Evolutionary conservation across 2,797 vertebrate species (phyloP).

Genomic region (Epinephelus malabaricus): DNA sequence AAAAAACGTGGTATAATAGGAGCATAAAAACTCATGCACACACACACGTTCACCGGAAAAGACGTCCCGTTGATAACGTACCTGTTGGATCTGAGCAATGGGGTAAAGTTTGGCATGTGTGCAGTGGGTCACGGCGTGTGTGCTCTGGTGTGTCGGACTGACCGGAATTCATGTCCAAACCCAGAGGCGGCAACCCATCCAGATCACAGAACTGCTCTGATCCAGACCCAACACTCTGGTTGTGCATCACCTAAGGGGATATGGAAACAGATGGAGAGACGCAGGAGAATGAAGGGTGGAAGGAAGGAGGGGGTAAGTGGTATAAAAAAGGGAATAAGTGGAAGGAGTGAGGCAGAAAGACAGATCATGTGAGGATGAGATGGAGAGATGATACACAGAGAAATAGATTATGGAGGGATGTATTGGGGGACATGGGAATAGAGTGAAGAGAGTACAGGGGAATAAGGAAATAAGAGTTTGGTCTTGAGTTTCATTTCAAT

Average conservation of each 20-base stretch:
- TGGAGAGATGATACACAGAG: constrained; percentile 24
- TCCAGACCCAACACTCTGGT: constrained; percentile 59
- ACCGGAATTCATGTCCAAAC: constrained; percentile 58
- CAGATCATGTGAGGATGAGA: constrained; percentile 26
- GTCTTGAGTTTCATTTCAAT: constrained; percentile 44
- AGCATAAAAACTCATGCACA: constrained; percentile 27
- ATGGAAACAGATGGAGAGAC: constrained; percentile 52
- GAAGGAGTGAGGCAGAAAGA: constrained; percentile 31
- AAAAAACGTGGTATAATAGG: constrained; percentile 22
- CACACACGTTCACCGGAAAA: constrained; percentile 14
- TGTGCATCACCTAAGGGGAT: constrained; percentile 69
- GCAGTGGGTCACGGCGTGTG: constrained; percentile 46
- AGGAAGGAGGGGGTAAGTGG: constrained; percentile 5
- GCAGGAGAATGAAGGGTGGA: constrained; percentile 13
- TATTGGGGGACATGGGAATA: constrained; percentile 17
- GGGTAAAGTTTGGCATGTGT: constrained; percentile 15
- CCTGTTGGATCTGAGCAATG: constrained; percentile 60
- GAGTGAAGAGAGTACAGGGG: constrained; percentile 8
- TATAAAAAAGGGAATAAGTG: not conserved
- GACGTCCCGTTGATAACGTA: constrained; percentile 40
- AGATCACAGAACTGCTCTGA: constrained; percentile 65
- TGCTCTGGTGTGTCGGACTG: constrained; percentile 44
- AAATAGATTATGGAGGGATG: constrained; percentile 23
- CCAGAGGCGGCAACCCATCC: constrained; percentile 67
- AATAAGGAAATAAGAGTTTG: constrained; percentile 40